Conservation (phyloP, 2,797 vertebrate genomes). For the Micropoecilia bifurca region DNA sequence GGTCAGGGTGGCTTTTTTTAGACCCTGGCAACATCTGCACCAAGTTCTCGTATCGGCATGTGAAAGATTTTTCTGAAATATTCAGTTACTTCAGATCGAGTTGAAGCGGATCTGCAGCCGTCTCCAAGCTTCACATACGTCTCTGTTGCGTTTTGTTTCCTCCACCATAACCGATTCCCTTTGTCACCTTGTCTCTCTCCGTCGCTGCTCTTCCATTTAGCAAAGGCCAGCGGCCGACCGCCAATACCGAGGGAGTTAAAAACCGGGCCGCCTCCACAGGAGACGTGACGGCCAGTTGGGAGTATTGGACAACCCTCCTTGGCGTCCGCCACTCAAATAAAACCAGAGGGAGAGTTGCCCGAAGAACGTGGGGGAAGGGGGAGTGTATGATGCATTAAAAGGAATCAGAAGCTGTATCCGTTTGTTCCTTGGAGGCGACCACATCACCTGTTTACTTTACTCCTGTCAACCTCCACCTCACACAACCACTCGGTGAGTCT, state of each 20-base stretch:
- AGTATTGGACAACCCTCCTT: conserved; percentile 63
- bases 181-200: conserved; percentile 38
- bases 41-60: neutral
- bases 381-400: conserved; percentile 50
- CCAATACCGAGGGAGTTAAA: neutral
- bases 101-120: neutral
- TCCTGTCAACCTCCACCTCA: conserved; percentile 25
- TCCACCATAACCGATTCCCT: conserved; percentile 32
- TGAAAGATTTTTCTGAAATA: neutral
- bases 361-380: conserved; percentile 1
- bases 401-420: conserved; percentile 31
- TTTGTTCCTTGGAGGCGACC: conserved; percentile 41
- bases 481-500: conserved; percentile 19
- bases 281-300: conserved; percentile 51
- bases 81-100: neutral
- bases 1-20: neutral
- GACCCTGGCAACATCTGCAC: neutral
- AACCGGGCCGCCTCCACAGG: conserved; percentile 31
- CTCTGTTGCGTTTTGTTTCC: conserved; percentile 22
- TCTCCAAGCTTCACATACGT: neutral
- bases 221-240: conserved; percentile 25
- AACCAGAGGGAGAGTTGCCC: conserved; percentile 17
- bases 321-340: conserved; percentile 53
- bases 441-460: conserved; percentile 17
- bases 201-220: conserved; percentile 40